phyloP scores from a whole-genome alignment of 2,113 vertebrate genomes.

The Cryptotis parvus region DNA sequence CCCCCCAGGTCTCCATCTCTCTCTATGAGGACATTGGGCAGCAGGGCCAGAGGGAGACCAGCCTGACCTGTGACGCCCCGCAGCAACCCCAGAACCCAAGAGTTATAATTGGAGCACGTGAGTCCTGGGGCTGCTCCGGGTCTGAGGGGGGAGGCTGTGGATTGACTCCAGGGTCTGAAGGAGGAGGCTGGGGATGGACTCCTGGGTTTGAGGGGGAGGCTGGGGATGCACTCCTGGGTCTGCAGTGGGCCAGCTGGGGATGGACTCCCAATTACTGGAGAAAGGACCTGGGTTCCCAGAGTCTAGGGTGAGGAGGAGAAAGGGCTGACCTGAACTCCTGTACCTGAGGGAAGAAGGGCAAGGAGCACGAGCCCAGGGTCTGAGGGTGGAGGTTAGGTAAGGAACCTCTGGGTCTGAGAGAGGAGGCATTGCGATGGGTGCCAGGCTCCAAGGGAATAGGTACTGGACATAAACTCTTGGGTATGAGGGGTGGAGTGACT shows the following conservation, averaged over 20 bases:
- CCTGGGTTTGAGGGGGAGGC: no score
- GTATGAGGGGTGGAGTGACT: no score
- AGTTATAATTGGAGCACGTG: conserved; percentile 87
- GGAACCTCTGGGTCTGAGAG: neutral
- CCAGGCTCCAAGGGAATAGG: no score
- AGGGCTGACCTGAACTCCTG: no score
- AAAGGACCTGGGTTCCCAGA: neutral
- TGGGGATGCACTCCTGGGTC: no score
- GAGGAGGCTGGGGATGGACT: neutral
- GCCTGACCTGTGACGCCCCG: conserved; percentile 86
- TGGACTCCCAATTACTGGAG: neutral
- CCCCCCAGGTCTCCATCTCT: conserved; percentile 86
- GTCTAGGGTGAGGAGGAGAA: no score
- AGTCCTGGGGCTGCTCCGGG: conserved; percentile 76
- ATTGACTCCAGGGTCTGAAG: neutral
- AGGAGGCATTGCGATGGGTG: no score
- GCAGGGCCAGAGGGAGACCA: conserved; percentile 82
- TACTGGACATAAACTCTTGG: no score
- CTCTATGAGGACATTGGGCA: conserved; percentile 92
- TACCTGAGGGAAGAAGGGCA: no score
- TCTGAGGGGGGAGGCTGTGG: neutral
- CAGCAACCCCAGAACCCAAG: conserved; percentile 86
- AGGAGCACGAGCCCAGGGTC: no score
- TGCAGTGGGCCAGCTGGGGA: no score
- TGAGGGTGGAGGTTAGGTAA: no score